Evolutionary conservation across 2,888 invertebrate species (phyloP), one percentile per base, ranked within the genome.

Genomic region (Acanthosepion lycidas): DNA sequence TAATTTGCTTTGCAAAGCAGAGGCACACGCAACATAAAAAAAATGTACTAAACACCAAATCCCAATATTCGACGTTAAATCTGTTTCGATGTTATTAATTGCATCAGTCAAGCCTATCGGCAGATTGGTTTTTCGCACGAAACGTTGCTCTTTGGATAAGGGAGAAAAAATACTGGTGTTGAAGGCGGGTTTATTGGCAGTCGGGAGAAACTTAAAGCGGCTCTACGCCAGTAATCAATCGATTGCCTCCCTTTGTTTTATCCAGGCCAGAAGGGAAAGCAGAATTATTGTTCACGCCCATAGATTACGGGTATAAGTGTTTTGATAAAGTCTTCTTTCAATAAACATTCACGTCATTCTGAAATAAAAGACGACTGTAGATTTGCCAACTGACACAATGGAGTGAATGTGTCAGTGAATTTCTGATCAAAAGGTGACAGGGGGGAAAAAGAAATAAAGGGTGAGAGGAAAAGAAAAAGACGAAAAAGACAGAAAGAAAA

Each of bases 31-130:
- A 15, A 78, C 78, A 78, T 9, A 78, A 78, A 33, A 23, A n/a
- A 78, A 78, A n/a, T 78, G 78, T 78, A 78, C 33, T 78, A 78
- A 78, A 78, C 23, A n/a, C 12, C 33, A 78, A n/a, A 78, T n/a
- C 18, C 15, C n/a, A 78, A 78, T 78, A 33, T 78, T n/a, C 78
- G 78, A 78, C 26, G 64, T 26, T 23, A 64, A 64, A 64, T 64
- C 78, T 78, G 78, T 78, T 78, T n/a, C 78, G 78, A 33, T 78
- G 78, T 78, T 78, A 78, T 78, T 78, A 78, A 78, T 78, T 78
- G 78, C 18, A n/a, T n/a, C 78, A 78, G 78, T 78, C n/a, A 78
- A 78, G n/a, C 78, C 78, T 78, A 78, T 78, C 78, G 78, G 78
- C 78, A 78, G 78, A 78, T 78, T 78, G 15, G n/a, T 33, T 33